Percentiles rank a stretch among this genome's conserved stretches.
phyloP scores from a whole-genome alignment of 2,797 vertebrate genomes.

The Pristis pectinata region DNA sequence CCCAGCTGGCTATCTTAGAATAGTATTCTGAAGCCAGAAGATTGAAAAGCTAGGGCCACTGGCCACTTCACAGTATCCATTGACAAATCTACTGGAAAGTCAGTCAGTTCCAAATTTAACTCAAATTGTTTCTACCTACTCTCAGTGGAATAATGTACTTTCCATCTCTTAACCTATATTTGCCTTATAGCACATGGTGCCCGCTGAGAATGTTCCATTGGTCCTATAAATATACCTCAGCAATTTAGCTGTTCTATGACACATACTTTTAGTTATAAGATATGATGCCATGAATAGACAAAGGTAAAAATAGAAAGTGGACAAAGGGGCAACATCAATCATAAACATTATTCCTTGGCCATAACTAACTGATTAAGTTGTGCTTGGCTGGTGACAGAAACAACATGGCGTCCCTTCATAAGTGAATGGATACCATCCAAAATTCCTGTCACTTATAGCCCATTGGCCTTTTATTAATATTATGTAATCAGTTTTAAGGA shows the following conservation, averaged over 20 bases:
- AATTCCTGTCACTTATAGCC: too few relatives aligned
- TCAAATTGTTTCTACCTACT: background rate
- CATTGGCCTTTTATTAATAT: background rate
- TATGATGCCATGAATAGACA: conserved; percentile 4
- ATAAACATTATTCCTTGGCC: background rate
- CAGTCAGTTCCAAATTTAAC: background rate
- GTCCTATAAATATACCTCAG: conserved; percentile 27
- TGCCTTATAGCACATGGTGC: background rate
- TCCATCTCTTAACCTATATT: conserved; percentile 37
- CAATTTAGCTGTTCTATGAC: conserved; percentile 1
- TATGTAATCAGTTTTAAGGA: background rate
- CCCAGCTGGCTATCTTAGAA: background rate
- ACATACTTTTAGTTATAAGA: conserved; percentile 34
- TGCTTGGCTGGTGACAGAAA: background rate
- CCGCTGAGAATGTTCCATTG: background rate
- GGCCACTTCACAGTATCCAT: background rate
- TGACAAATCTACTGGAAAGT: conserved; percentile 8
- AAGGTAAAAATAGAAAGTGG: conserved; percentile 23
- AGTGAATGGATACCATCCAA: background rate
- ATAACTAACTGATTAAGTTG: conserved; percentile 13
- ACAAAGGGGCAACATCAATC: conserved; percentile 28
- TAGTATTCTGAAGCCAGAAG: conserved; percentile 4
- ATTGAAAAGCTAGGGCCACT: background rate
- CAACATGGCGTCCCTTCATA: background rate
- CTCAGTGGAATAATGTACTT: conserved; percentile 26